Conservation (phyloP, 1,140 invertebrate species). For the Acyrthosiphon pisum region DNA sequence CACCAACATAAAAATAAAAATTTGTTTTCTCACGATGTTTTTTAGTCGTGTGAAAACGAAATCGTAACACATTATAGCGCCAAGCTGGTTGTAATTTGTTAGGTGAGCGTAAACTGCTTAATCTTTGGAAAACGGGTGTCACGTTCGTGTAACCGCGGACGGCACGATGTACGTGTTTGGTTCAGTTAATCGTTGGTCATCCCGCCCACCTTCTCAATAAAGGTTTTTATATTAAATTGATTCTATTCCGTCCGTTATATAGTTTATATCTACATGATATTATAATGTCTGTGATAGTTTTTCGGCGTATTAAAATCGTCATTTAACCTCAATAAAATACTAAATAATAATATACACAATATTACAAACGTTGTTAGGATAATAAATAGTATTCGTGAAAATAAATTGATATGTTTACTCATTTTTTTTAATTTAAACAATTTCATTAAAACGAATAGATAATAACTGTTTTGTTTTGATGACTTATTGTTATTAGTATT, state of each 20-base stretch:
- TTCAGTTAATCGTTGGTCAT: not conserved
- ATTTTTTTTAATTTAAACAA: not conserved
- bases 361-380: not conserved
- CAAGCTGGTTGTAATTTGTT: not conserved
- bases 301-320: not conserved
- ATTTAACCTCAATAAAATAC: not conserved
- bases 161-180: not conserved
- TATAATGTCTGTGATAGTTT: not conserved
- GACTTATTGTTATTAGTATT: not conserved
- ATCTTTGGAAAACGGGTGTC: not conserved
- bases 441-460: not conserved
- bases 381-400: not conserved
- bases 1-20: not conserved
- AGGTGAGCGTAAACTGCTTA: slow-evolving; percentile 6
- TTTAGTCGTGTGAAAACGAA: not conserved
- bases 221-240: not conserved
- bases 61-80: not conserved
- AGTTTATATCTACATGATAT: not conserved
- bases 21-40: not conserved
- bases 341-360: not conserved
- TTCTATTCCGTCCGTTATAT: not conserved
- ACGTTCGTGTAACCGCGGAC: not conserved
- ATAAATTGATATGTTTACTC: not conserved
- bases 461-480: not conserved
- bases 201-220: not conserved